Evolutionary conservation across 2,888 invertebrate genomes (phyloP).

Genomic region (Trissolcus japonicus): DNA sequence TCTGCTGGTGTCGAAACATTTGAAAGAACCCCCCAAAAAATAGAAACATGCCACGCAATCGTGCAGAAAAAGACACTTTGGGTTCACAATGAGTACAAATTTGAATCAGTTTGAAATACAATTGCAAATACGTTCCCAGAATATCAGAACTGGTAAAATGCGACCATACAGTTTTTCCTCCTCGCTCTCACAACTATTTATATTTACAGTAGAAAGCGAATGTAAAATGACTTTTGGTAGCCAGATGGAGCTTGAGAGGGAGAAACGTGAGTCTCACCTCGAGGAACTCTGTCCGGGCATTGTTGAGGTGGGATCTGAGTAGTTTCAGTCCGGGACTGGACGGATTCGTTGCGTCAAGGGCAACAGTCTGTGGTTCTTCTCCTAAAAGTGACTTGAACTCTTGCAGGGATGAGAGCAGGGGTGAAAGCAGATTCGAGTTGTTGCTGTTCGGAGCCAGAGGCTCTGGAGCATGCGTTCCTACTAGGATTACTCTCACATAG

Average conservation of each 20-base stretch:
- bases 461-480: conserved; percentile 75
- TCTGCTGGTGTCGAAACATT: not conserved
- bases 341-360: conserved; percentile 74
- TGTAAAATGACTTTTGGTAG: conserved; percentile 16
- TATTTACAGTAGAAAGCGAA: conserved; percentile 54
- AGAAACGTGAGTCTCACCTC: conserved; percentile 65
- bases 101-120: conserved; percentile 38
- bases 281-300: conserved; percentile 71
- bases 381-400: conserved; percentile 72
- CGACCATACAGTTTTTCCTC: conserved; percentile 32
- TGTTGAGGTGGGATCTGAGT: conserved; percentile 71
- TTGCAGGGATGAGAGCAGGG: conserved; percentile 70
- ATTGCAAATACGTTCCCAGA: conserved; percentile 57
- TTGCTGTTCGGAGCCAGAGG: conserved; percentile 69
- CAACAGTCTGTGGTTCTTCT: conserved; percentile 72
- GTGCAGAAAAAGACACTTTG: conserved; percentile 64
- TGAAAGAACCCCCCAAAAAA: no score
- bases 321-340: conserved; percentile 74
- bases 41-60: conserved; percentile 65
- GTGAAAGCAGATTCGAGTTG: conserved; percentile 68
- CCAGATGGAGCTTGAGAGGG: not conserved
- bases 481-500: conserved; percentile 72
- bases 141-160: conserved; percentile 47
- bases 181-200: conserved; percentile 35
- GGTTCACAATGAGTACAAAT: conserved; percentile 43